Evolutionary conservation across 2,113 vertebrate genomes (phyloP).

Genomic region (Pomatorhinus ruficollis): DNA sequence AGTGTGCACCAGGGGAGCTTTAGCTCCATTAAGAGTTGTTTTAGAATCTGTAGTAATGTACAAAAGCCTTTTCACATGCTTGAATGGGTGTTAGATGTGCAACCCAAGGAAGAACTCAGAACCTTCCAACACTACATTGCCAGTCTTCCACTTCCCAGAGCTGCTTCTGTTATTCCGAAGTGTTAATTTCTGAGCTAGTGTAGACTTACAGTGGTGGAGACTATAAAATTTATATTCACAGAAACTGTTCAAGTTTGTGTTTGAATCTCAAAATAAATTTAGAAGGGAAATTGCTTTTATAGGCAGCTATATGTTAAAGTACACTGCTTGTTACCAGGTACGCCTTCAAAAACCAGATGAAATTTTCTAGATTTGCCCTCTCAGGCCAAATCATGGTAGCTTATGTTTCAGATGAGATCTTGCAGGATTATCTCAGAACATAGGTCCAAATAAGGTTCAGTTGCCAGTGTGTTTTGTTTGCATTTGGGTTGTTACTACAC

Average conservation of each 20-base stretch:
- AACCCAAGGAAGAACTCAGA: background rate
- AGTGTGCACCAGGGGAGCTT: background rate
- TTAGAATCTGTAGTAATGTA: background rate
- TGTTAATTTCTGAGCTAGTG: background rate
- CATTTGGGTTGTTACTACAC: background rate
- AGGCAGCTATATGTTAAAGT: background rate
- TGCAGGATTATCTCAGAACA: background rate
- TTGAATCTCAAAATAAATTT: background rate
- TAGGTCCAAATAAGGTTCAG: background rate
- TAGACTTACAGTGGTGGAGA: background rate
- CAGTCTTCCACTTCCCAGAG: background rate
- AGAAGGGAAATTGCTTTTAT: background rate
- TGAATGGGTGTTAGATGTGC: background rate
- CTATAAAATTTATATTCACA: background rate
- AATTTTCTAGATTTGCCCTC: background rate
- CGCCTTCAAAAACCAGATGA: background rate
- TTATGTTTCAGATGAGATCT: background rate
- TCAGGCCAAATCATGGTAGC: background rate
- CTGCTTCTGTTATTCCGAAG: background rate
- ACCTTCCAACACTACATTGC: background rate
- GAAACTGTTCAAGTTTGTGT: background rate
- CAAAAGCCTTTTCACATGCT: background rate
- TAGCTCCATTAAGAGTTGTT: background rate
- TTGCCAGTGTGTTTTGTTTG: background rate
- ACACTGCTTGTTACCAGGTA: background rate